A percentile compares a stretch with the other conserved stretches of the same genome.
Conservation (phyloP, 2,797 vertebrate genomes). For the Sebastes itinus region DNA sequence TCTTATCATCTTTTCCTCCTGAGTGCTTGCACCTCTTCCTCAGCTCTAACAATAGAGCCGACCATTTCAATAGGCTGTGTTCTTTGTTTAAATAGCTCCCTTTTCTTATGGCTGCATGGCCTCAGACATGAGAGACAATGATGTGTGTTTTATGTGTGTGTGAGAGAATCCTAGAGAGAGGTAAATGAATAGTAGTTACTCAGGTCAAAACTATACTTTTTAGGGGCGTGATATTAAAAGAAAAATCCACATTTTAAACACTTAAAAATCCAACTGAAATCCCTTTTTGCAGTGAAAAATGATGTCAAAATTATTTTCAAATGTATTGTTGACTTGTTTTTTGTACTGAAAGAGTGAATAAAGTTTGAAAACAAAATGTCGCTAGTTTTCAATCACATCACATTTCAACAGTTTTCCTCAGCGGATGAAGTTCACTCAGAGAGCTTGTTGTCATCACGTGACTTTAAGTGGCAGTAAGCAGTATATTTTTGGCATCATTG, state of each 20-base stretch:
- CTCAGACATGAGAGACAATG: neutral
- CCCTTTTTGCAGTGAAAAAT: neutral
- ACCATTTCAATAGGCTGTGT: neutral
- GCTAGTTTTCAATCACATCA: too few relatives aligned
- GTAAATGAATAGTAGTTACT: neutral
- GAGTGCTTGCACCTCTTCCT: conserved; percentile 13
- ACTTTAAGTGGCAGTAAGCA: neutral
- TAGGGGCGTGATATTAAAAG: neutral
- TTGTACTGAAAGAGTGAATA: neutral
- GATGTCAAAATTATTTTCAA: neutral
- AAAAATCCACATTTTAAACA: neutral
- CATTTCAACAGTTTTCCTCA: neutral
- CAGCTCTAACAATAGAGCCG: neutral
- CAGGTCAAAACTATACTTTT: neutral
- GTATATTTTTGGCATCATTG: too few relatives aligned
- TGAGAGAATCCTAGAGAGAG: neutral
- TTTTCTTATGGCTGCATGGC: neutral
- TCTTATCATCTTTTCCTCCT: conserved; percentile 1
- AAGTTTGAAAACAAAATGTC: neutral
- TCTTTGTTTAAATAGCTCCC: conserved; percentile 41
- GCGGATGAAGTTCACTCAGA: neutral
- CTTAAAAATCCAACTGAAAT: neutral
- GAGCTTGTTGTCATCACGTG: neutral
- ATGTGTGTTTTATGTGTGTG: neutral
- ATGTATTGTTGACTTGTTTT: neutral